A percentile compares a stretch with the other conserved stretches of the same genome.
These are phyloP conservation scores for Leptinotarsa haldemani DNA, from an alignment of 2,888 invertebrate genomes.

Conservation along the genomic window DNA sequence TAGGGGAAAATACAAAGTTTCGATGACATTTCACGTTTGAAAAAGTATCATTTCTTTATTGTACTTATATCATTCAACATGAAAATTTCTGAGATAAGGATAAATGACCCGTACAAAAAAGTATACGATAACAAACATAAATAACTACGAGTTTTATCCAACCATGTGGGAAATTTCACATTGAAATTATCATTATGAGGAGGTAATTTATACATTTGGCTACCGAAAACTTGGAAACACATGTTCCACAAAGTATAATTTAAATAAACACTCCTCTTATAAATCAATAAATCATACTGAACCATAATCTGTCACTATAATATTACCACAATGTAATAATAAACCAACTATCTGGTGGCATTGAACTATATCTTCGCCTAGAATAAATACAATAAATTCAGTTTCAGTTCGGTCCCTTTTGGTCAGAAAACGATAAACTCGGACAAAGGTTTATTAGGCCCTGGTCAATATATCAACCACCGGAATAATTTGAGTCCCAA, in stretches of 20 bases:
- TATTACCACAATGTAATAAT: constrained; percentile 11
- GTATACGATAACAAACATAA: too few species aligned
- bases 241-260: neutral
- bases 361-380: constrained; percentile 24
- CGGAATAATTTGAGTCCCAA: constrained; percentile 31
- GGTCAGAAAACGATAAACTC: constrained; percentile 36
- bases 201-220: neutral
- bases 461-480: constrained; percentile 37
- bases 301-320: neutral
- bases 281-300: constrained; percentile 5
- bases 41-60: too few species aligned
- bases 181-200: neutral
- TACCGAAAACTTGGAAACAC: constrained; percentile 1
- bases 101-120: too few species aligned
- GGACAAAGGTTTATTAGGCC: constrained; percentile 38
- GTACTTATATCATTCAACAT: too few species aligned
- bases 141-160: too few species aligned
- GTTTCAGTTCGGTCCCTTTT: constrained; percentile 29
- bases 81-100: too few species aligned
- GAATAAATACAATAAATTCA: constrained; percentile 34
- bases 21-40: too few species aligned
- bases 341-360: constrained; percentile 16
- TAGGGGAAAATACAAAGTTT: too few species aligned
- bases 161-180: too few species aligned
- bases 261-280: neutral